These are phyloP conservation scores for Masnerella sp. DNA, from an alignment of 2,888 invertebrate species.

Conservation along the genomic window DNA sequence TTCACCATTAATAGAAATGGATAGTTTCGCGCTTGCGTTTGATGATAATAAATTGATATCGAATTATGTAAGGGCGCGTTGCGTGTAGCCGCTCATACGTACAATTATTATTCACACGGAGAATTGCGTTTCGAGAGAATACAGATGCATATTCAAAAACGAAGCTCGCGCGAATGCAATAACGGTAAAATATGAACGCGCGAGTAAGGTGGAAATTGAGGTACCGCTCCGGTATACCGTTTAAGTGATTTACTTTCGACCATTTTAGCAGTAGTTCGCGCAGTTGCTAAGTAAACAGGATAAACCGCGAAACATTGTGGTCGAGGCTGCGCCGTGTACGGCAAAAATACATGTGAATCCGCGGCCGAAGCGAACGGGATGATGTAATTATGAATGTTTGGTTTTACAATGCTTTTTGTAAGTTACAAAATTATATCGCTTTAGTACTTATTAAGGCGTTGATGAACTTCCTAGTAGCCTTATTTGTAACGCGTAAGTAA, in stretches of 20 bases:
- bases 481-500: no score
- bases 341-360: conserved; percentile 23
- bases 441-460: background rate
- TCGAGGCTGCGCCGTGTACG: conserved; percentile 13
- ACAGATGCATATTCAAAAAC: conserved; percentile 33
- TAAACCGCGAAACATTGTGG: conserved; percentile 23
- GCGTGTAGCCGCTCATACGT: conserved; percentile 8
- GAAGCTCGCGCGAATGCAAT: conserved; percentile 25
- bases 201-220: conserved; percentile 36
- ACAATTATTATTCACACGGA: conserved; percentile 53
- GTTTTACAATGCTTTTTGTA: background rate
- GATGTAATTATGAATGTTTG: background rate
- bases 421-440: background rate
- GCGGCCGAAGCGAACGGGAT: background rate
- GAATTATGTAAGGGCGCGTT: conserved; percentile 17
- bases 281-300: conserved; percentile 33
- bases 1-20: conserved; percentile 7
- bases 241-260: conserved; percentile 47
- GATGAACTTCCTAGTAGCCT: background rate
- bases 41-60: conserved; percentile 4
- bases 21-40: background rate
- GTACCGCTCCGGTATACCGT: conserved; percentile 23
- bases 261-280: conserved; percentile 21
- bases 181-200: conserved; percentile 45
- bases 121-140: conserved; percentile 7